Base-by-base conservation (phyloP, 2,888 invertebrate species). In the Kuschelorhynchus macadamiae region DNA sequence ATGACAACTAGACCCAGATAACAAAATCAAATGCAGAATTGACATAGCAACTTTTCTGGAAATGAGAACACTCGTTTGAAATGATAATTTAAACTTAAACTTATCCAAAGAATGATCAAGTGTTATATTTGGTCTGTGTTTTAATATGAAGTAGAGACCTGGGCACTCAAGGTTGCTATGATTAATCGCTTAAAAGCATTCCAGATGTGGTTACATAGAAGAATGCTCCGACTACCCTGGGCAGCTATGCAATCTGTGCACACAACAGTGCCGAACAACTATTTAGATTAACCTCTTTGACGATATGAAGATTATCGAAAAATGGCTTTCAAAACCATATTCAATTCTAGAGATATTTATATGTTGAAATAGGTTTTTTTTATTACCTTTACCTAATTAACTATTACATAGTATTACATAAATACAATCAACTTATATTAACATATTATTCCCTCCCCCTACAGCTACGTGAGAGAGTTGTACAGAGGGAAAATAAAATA, bases 111-210 rank as follows among this genome's bases (percentile, higher is more conserved):
- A 36, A 36, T 36, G 36, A 18, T 20, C 16, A 46, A 46, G 11
- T 46, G 46, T 18, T 46, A 46, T 20, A 46, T 20, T 46, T 20
- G 46, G 46, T 17, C 20, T 20, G 46, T 46, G 11, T 46, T 46
- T 2, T 20, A 5, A 46, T 20, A 20, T 20, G 20, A n/a, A 17
- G 20, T 12, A 20, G 46, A 46, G 20, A 46, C 11, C 20, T 46
- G 46, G 46, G 17, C 46, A 5, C 20, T 18, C 1, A 46, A 46
- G 46, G 20, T 9, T 9, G 9, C 7, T 11, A 20, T 20, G 17
- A 20, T 20, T 7, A 46, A 46, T 46, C 11, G 20, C 1, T 11
- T 46, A 17, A 9, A 46, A 20, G 46, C 4, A 2, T 20, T 20
- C 7, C 20, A 46, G 18, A 46, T 46, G 1, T 46, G 46, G 46